Percentiles rank a stretch among this genome's conserved stretches.
phyloP scores from a whole-genome alignment of 2,113 vertebrate genomes.

The Vanacampus margaritifer region DNA sequence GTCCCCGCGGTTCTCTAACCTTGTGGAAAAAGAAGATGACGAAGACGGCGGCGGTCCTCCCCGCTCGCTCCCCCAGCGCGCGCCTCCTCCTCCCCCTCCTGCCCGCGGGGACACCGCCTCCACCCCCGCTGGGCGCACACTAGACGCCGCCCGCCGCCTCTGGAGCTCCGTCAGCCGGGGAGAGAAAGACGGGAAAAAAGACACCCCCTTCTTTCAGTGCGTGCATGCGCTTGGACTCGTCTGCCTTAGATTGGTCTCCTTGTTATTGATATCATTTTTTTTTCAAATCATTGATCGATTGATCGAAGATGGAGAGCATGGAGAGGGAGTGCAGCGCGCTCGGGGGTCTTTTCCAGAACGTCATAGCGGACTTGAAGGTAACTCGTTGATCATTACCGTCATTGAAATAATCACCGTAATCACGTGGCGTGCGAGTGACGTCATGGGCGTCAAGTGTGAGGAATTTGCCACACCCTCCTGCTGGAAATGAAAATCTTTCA shows the following conservation, averaged over 20 bases:
- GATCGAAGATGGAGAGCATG: conserved; percentile 70
- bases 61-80: conserved; percentile 9
- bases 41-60: not conserved
- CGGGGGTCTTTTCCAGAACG: conserved; percentile 75
- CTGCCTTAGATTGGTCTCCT: not conserved
- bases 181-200: not conserved
- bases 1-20: not conserved
- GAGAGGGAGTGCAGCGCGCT: conserved; percentile 78
- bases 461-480: conserved; percentile 11
- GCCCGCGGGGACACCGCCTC: conserved; percentile 33
- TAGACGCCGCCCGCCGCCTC: conserved; percentile 22
- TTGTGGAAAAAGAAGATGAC: not conserved
- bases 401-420: not conserved
- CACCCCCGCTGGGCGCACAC: conserved; percentile 4
- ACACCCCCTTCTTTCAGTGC: not conserved
- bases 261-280: not conserved
- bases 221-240: conserved; percentile 1
- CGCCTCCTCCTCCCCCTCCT: conserved; percentile 7
- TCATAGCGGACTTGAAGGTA: conserved; percentile 77
- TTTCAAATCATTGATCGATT: conserved; percentile 20
- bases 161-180: conserved; percentile 29
- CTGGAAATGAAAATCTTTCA: not conserved
- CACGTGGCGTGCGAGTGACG: not conserved
- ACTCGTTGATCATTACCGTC: not conserved
- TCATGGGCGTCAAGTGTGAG: conserved; percentile 14